Conservation (phyloP, 2,888 invertebrate species). For the Synergus gifuensis region DNA sequence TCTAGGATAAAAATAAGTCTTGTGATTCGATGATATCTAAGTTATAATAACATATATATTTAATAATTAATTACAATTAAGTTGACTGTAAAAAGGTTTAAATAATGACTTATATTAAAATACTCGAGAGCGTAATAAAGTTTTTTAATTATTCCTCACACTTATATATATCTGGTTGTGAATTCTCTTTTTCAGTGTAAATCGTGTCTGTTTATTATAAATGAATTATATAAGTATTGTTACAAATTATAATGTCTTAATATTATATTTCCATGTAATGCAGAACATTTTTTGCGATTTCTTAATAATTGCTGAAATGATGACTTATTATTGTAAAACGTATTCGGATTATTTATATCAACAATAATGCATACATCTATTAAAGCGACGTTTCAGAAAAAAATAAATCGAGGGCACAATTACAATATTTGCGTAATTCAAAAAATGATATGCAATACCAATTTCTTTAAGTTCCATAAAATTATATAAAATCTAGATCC, state of each 20-base stretch:
- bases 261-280: not conserved
- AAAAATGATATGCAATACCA: not conserved
- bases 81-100: no score
- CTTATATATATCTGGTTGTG: not conserved
- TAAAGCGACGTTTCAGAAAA: not conserved
- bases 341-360: not conserved
- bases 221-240: not conserved
- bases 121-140: not conserved
- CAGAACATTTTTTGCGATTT: not conserved
- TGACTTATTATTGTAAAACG: not conserved
- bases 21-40: not conserved
- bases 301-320: not conserved
- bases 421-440: not conserved
- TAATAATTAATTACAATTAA: not conserved
- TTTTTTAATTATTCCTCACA: not conserved
- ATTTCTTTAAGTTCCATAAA: slow-evolving; percentile 2
- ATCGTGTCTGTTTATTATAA: not conserved
- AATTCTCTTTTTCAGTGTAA: not conserved
- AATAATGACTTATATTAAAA: not conserved
- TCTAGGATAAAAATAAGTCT: not conserved
- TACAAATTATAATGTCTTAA: not conserved
- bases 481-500: not conserved
- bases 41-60: not conserved
- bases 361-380: not conserved
- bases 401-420: not conserved